Base-by-base conservation (phyloP, 2,113 vertebrate species). In the Tachysurus vachellii region DNA sequence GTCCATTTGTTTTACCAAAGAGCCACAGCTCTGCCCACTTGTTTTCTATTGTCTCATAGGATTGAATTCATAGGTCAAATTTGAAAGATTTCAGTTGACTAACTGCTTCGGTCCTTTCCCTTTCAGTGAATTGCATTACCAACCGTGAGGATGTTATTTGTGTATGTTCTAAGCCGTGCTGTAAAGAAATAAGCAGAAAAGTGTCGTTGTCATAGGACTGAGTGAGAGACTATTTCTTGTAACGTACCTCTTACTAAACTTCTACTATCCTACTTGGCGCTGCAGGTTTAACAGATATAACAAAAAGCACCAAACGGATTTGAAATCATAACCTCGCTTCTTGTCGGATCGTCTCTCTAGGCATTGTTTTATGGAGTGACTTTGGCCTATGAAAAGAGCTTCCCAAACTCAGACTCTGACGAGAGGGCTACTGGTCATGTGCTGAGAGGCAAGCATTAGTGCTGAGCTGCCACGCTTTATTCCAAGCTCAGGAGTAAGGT, bases 401-500 rank as follows among this genome's bases (percentile, higher is more conserved):
- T 84, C 21, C 36, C 23, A 21, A 26, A 50, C 26, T 54, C 73
- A 23, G n/a, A 31, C 71, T 31, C 66, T 71, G 68, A 76, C 28
- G 56, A 23, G 50, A 47, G 88, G 31, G 50, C 28, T 50, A 7
- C 21, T 54, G 76, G 61, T 80, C 50, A 26, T 31, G 57, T 44
- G 31, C 44, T 57, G 31, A 47, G 57, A 76, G 68, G 83, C n/a
- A 21, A 73, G 66, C 66, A 28, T 83, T 50, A 83, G 14, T 83
- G 44, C 47, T 17, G 68, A 61, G 68, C 71, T 50, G 75, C 66
- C 87, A 71, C 57, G 62, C 53, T 80, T 5, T 26, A 53, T 44
- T 73, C 26, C 59, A 56, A 47, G 75, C 47, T 54, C 47, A 53
- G 26, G 50, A 77, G 26, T 77, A 28, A 77, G 75, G 75, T n/a